These are phyloP conservation scores for Agonopterix alstromeriana DNA, from an alignment of 2,888 invertebrate species.

Conservation along the genomic window DNA sequence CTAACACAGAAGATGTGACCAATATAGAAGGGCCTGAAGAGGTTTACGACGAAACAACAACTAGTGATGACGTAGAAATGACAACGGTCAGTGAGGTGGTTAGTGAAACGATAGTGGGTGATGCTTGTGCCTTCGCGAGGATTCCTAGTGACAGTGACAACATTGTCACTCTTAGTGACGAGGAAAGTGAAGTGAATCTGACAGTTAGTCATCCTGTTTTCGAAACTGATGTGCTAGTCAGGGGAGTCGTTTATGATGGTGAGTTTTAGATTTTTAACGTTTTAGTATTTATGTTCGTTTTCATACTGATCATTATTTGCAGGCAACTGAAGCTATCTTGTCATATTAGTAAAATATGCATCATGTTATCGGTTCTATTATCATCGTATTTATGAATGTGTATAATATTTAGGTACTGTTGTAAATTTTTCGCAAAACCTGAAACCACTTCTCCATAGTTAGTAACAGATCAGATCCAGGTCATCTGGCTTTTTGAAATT, in stretches of 20 bases:
- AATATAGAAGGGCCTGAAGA: constrained; percentile 18
- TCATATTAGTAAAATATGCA: too few relatives aligned
- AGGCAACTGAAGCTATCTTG: too few relatives aligned
- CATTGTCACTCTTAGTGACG: constrained; percentile 54
- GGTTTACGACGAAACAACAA: constrained; percentile 42
- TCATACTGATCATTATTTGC: background rate
- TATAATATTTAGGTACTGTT: too few relatives aligned
- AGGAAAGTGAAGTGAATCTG: constrained; percentile 65
- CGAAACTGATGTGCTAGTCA: constrained; percentile 64
- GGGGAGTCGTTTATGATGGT: constrained; percentile 77
- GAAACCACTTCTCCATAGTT: too few relatives aligned
- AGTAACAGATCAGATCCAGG: too few relatives aligned
- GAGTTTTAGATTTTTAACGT: constrained; percentile 27
- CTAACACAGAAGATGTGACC: constrained; percentile 12
- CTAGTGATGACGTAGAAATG: constrained; percentile 27
- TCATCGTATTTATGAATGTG: too few relatives aligned
- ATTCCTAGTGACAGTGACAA: constrained; percentile 60
- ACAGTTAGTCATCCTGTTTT: constrained; percentile 71
- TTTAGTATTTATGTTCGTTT: background rate
- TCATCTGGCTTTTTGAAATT: too few relatives aligned
- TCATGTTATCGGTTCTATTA: too few relatives aligned
- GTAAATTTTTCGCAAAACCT: too few relatives aligned
- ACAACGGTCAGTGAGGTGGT: constrained; percentile 31
- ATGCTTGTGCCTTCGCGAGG: constrained; percentile 62
- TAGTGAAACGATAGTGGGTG: constrained; percentile 31